Percentiles rank a stretch among this genome's conserved stretches.
Conservation (phyloP, 2,797 vertebrate species). For the Chromis chromis region DNA sequence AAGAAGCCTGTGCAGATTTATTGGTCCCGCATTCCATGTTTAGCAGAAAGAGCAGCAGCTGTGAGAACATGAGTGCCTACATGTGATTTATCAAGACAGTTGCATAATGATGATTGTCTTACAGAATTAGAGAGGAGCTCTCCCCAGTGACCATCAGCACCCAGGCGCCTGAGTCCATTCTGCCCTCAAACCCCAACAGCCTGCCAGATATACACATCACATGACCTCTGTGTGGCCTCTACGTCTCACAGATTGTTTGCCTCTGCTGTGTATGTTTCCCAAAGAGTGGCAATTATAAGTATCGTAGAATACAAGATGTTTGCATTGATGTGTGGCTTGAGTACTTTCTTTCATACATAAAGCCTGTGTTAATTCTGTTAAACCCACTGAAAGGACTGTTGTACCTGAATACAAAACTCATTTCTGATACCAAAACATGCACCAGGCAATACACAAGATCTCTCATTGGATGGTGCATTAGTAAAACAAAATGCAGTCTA, state of each 20-base stretch:
- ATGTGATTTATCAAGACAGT: constrained; percentile 72
- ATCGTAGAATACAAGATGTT: constrained; percentile 19
- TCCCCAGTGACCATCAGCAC: constrained; percentile 82
- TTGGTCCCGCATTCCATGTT: constrained; percentile 72
- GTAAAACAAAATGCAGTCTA: no score
- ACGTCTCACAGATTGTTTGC: constrained; percentile 46
- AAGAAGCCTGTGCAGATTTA: constrained; percentile 75
- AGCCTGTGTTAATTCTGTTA: constrained; percentile 18
- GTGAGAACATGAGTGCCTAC: constrained; percentile 56
- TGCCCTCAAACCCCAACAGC: constrained; percentile 65
- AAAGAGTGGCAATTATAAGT: constrained; percentile 40
- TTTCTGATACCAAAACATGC: constrained; percentile 11
- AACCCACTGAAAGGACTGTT: not conserved
- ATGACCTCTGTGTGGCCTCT: constrained; percentile 67
- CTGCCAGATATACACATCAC: constrained; percentile 69
- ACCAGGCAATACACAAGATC: not conserved
- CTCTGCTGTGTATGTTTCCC: constrained; percentile 37
- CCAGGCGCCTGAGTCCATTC: constrained; percentile 72
- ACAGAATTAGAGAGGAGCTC: constrained; percentile 76
- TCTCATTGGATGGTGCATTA: no score
- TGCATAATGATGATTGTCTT: constrained; percentile 75
- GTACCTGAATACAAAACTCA: constrained; percentile 7
- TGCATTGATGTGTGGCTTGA: constrained; percentile 12
- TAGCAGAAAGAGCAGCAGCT: constrained; percentile 64
- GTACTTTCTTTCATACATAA: constrained; percentile 1